phyloP scores from a whole-genome alignment of 2,888 invertebrate species.

The Limnephilus rhombicus region DNA sequence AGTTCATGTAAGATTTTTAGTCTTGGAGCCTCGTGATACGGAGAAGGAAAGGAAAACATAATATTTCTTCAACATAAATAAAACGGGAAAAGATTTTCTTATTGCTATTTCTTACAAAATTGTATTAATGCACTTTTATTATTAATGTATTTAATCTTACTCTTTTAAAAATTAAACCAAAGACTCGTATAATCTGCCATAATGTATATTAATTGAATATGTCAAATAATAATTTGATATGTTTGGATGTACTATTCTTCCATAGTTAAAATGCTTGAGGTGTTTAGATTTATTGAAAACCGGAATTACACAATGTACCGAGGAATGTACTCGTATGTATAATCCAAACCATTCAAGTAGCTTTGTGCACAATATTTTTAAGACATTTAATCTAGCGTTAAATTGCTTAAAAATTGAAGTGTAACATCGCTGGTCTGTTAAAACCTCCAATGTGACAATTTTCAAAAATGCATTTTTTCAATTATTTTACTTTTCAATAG shows the following conservation, averaged over 20 bases:
- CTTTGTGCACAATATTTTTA: slow-evolving; percentile 38
- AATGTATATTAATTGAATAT: slow-evolving; percentile 43
- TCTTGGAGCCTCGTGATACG: background rate
- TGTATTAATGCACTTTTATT: background rate
- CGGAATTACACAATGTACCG: background rate
- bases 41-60: background rate
- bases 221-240: slow-evolving; percentile 17
- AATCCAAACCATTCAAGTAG: slow-evolving; percentile 11
- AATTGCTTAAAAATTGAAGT: slow-evolving; percentile 15
- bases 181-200: slow-evolving; percentile 44
- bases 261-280: slow-evolving; percentile 4
- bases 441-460: background rate
- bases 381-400: slow-evolving; percentile 10
- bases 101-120: background rate
- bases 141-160: slow-evolving; percentile 28
- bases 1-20: background rate
- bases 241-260: background rate
- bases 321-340: background rate
- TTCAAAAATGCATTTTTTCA: background rate
- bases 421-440: background rate
- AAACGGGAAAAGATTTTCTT: background rate
- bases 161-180: slow-evolving; percentile 38
- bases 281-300: slow-evolving; percentile 13
- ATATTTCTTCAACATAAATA: background rate
- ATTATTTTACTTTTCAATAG: background rate